phyloP scores from a whole-genome alignment of 2,113 vertebrate species.

The Ailurus styani region DNA sequence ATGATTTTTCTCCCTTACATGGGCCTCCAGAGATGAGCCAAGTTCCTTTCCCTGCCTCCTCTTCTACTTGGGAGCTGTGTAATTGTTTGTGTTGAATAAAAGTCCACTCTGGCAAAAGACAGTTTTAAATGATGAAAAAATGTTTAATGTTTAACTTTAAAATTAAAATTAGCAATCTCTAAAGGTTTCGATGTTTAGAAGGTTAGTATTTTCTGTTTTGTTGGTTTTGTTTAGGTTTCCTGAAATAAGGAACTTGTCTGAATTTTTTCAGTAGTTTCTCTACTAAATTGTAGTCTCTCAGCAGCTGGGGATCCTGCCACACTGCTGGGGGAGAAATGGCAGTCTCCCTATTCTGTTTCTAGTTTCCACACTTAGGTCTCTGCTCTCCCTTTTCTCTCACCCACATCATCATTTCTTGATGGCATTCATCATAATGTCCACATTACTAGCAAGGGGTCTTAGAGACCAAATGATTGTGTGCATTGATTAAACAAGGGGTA shows the following conservation, averaged over 20 bases:
- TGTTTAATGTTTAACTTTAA: too few species aligned
- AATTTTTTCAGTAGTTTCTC: background rate
- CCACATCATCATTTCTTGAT: background rate
- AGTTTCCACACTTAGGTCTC: background rate
- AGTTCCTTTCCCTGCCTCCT: background rate
- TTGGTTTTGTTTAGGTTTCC: background rate
- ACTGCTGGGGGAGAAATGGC: background rate
- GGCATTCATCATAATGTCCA: background rate
- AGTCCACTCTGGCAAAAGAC: background rate
- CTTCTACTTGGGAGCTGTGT: background rate
- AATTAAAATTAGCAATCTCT: background rate
- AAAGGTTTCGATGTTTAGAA: background rate
- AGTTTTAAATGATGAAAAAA: background rate
- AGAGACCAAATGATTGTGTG: background rate
- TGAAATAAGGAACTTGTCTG: background rate
- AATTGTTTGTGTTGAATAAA: background rate
- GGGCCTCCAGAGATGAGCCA: background rate
- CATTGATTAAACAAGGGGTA: background rate
- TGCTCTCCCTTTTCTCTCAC: background rate
- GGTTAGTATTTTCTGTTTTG: background rate
- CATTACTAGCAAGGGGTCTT: too few species aligned
- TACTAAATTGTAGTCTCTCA: background rate
- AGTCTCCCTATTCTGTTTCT: background rate
- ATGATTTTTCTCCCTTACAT: background rate
- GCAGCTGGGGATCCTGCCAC: background rate